phyloP scores from a whole-genome alignment of 2,797 vertebrate species.

The Acrocephalus scirpaceus region DNA sequence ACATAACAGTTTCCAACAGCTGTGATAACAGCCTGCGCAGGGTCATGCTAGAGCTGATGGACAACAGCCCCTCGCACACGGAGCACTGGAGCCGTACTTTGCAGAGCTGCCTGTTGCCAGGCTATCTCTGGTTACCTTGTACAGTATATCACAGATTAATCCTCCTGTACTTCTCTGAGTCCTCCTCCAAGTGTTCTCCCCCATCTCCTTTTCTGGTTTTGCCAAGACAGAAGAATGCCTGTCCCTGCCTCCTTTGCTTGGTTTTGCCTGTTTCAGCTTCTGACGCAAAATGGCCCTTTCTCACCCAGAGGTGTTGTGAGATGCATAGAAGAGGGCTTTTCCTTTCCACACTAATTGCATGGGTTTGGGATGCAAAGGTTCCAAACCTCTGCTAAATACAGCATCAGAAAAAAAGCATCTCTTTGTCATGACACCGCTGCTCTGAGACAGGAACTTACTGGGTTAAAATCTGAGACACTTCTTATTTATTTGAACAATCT shows the following conservation, averaged over 20 bases:
- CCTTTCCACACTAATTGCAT: background rate
- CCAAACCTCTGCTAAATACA: background rate
- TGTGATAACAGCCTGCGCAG: slow-evolving; percentile 57
- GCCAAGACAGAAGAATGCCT: slow-evolving; percentile 14
- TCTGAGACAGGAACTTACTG: background rate
- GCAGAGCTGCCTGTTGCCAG: background rate
- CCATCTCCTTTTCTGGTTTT: slow-evolving; percentile 41
- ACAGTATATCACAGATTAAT: slow-evolving; percentile 7
- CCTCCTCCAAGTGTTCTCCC: background rate
- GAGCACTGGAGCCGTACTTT: background rate
- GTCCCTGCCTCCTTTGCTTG: background rate
- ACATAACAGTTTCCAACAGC: slow-evolving; percentile 75
- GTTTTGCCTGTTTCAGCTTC: background rate
- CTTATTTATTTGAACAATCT: background rate
- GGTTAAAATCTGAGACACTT: background rate
- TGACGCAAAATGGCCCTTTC: background rate
- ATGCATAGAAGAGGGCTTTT: background rate
- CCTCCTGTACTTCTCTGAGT: background rate
- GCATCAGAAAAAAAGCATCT: background rate
- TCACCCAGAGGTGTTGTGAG: background rate
- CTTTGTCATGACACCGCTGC: background rate
- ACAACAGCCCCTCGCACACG: slow-evolving; percentile 57
- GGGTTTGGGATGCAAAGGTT: background rate
- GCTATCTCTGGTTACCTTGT: slow-evolving; percentile 19
- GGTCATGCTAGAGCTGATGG: slow-evolving; percentile 43